Evolutionary conservation across 1,140 invertebrate genomes (phyloP).

Genomic region (Heliconius himera): DNA sequence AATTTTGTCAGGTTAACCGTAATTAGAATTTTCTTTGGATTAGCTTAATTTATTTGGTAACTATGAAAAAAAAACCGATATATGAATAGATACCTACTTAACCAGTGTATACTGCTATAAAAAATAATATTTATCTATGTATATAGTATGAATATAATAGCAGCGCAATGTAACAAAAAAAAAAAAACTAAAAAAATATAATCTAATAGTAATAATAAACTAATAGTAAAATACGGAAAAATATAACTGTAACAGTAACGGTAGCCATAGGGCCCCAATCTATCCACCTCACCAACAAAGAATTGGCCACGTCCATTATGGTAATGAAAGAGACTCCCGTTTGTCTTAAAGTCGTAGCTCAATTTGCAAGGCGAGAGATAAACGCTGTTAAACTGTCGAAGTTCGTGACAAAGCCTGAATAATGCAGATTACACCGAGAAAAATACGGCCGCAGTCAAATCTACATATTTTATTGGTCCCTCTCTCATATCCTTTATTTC

Average conservation of each 20-base stretch:
- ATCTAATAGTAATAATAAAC: no score
- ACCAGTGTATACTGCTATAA: no score
- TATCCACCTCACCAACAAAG: slow-evolving; percentile 73
- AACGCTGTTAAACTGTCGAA: slow-evolving; percentile 82
- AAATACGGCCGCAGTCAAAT: slow-evolving; percentile 80
- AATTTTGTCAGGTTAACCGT: slow-evolving; percentile 19
- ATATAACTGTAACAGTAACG: neutral
- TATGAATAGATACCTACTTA: no score
- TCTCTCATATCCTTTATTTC: slow-evolving; percentile 66
- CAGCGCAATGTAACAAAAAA: no score
- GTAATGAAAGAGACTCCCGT: slow-evolving; percentile 80
- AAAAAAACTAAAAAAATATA: no score
- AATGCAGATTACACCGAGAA: slow-evolving; percentile 81
- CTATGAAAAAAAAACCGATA: no score
- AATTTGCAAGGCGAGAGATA: slow-evolving; percentile 81
- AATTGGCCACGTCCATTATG: slow-evolving; percentile 79
- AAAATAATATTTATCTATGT: no score
- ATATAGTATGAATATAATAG: no score
- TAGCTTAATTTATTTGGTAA: no score
- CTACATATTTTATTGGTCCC: slow-evolving; percentile 80
- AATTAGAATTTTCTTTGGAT: slow-evolving; percentile 3
- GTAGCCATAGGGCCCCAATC: slow-evolving; percentile 58
- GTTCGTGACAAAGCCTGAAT: slow-evolving; percentile 81
- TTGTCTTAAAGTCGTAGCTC: slow-evolving; percentile 81
- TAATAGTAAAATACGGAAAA: neutral